Evolutionary conservation across 2,113 vertebrate species (phyloP).

Genomic region (Pterocles orientalis): DNA sequence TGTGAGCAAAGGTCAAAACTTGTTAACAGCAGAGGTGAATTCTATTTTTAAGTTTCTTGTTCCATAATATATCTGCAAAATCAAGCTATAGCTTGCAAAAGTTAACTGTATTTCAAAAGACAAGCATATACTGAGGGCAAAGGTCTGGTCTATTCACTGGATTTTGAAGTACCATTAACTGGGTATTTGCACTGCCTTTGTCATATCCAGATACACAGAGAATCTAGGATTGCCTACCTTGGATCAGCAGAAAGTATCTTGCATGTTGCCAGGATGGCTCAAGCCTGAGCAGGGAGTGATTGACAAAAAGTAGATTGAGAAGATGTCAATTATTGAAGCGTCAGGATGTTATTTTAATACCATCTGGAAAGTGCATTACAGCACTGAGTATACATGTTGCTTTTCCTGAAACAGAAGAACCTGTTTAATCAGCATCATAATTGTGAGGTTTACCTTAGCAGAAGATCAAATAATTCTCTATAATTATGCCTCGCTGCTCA

Average conservation of each 20-base stretch:
- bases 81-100: conserved; percentile 38
- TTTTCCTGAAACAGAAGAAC: not conserved
- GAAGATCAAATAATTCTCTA: not conserved
- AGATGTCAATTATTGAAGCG: not conserved
- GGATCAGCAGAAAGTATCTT: not conserved
- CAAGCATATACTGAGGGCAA: not conserved
- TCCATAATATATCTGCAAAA: conserved; percentile 28
- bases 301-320: not conserved
- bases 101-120: conserved; percentile 34
- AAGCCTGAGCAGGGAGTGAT: not conserved
- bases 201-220: not conserved
- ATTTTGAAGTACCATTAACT: not conserved
- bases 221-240: not conserved
- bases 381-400: not conserved
- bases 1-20: conserved; percentile 83
- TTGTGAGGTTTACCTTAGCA: not conserved
- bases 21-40: conserved; percentile 78
- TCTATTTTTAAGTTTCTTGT: conserved; percentile 70
- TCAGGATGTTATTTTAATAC: not conserved
- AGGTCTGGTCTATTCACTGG: not conserved
- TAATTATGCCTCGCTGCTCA: not conserved
- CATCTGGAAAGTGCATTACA: not conserved
- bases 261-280: not conserved
- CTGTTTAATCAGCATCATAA: not conserved
- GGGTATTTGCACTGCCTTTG: not conserved